These are phyloP conservation scores for Eupeodes latifasciatus DNA, from an alignment of 2,888 invertebrate species.

Conservation along the genomic window DNA sequence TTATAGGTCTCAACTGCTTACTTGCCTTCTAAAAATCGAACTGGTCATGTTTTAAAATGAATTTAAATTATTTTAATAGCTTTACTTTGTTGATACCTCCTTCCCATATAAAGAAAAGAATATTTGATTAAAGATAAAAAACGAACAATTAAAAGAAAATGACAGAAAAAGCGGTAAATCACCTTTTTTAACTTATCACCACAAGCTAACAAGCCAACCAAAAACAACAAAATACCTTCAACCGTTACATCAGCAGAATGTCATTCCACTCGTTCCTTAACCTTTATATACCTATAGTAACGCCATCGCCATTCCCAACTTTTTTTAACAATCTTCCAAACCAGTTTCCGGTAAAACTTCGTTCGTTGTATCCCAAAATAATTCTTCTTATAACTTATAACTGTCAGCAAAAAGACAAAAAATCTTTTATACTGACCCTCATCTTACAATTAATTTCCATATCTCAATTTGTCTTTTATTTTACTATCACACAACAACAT, in stretches of 20 bases:
- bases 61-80: too few relatives aligned
- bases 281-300: background rate
- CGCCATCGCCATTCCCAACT: background rate
- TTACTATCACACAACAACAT: constrained; percentile 9
- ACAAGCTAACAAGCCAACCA: background rate
- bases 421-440: background rate
- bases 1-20: too few relatives aligned
- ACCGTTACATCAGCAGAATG: constrained; percentile 36
- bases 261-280: background rate
- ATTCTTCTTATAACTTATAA: constrained; percentile 22
- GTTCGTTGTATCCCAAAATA: background rate
- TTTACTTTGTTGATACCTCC: background rate
- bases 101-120: background rate
- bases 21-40: too few relatives aligned
- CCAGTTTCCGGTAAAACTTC: constrained; percentile 24
- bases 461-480: constrained; percentile 32
- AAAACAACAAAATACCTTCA: background rate
- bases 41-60: too few relatives aligned
- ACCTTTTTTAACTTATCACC: background rate
- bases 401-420: constrained; percentile 9
- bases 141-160: background rate
- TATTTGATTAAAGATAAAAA: background rate
- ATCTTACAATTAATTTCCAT: background rate
- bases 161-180: background rate
- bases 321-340: background rate